Conservation (phyloP, 2,797 vertebrate species). For the Scomberomorus guttatus region DNA sequence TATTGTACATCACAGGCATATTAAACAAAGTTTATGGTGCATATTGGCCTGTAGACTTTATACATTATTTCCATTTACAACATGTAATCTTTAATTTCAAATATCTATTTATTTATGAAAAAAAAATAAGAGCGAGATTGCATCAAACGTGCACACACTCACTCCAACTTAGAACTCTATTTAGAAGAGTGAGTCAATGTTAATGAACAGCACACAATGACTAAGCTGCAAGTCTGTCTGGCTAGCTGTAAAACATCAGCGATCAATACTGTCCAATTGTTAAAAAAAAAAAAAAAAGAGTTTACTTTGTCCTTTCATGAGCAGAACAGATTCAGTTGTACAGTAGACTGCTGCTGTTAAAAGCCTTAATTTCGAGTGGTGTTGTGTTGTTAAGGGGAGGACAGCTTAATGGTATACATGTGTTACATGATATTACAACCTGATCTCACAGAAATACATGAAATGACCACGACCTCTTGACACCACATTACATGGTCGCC, state of each 20-base stretch:
- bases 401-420: slow-evolving; percentile 30
- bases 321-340: slow-evolving; percentile 24
- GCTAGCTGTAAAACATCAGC: slow-evolving; percentile 54
- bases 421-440: slow-evolving; percentile 1
- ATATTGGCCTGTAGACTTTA: not conserved
- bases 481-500: too few relatives aligned
- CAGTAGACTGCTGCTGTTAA: not conserved
- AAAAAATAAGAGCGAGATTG: not conserved
- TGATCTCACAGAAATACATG: too few relatives aligned
- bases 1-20: too few relatives aligned
- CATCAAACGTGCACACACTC: not conserved
- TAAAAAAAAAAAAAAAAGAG: slow-evolving; percentile 32
- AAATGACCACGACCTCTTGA: too few relatives aligned
- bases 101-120: not conserved
- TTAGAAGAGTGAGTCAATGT: slow-evolving; percentile 18
- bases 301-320: slow-evolving; percentile 55
- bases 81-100: not conserved
- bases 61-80: not conserved
- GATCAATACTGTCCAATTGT: slow-evolving; percentile 48
- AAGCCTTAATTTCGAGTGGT: slow-evolving; percentile 24
- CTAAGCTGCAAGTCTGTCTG: slow-evolving; percentile 27
- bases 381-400: slow-evolving; percentile 5
- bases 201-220: slow-evolving; percentile 35
- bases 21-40: not conserved
- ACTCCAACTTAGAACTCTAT: not conserved